Evolutionary conservation across 2,113 vertebrate species (phyloP).

Genomic region (Pandion haliaetus): DNA sequence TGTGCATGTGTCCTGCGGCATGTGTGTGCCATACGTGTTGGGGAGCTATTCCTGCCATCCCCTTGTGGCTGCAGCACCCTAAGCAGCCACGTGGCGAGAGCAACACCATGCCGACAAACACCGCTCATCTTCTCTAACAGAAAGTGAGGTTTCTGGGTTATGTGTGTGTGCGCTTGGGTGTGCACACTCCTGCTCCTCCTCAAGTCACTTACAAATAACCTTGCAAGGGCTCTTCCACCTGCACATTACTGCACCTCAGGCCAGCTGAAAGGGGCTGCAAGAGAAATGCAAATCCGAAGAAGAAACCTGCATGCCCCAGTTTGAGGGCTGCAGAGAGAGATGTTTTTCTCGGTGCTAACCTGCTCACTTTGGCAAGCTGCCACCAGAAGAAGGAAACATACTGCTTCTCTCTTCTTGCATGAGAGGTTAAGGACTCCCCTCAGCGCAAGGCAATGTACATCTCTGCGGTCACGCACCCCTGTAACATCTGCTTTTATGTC

Average conservation of each 20-base stretch:
- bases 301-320: not conserved
- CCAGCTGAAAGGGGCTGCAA: not conserved
- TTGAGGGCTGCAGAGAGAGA: not conserved
- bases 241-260: not conserved
- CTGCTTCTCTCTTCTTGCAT: not conserved
- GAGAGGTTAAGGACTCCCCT: conserved; percentile 19
- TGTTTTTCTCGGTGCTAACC: not conserved
- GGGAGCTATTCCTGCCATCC: not conserved
- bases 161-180: not conserved
- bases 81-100: not conserved
- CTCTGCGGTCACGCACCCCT: not conserved
- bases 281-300: not conserved
- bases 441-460: not conserved
- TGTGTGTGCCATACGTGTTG: fast-evolving
- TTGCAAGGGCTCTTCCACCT: not conserved
- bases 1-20: fast-evolving
- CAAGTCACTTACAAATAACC: not conserved
- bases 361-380: conserved; percentile 5
- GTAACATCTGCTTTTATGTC: not conserved
- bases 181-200: not conserved
- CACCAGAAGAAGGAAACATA: conserved; percentile 12
- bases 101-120: not conserved
- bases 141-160: not conserved
- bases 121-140: fast-evolving
- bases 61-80: not conserved